These are phyloP conservation scores for Haliclona indistincta DNA, from an alignment of 37 sponge, comb jelly and placozoan genomes.

Conservation along the genomic window DNA sequence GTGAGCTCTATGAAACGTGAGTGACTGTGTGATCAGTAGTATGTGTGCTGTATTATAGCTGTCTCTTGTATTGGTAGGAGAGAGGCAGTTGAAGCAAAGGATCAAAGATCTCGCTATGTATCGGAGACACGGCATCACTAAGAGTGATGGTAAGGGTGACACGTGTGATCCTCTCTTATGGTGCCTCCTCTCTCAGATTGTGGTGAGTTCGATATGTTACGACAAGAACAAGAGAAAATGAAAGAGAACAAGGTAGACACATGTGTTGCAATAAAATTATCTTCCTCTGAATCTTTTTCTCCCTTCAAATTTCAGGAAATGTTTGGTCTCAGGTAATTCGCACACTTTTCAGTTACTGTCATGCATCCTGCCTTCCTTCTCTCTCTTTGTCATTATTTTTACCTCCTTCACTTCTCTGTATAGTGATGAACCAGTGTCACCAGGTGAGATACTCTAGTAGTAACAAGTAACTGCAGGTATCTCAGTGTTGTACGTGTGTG, in stretches of 20 bases:
- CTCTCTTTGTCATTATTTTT: not conserved
- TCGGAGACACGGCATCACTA: slow-evolving; percentile 71
- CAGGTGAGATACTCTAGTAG: not conserved
- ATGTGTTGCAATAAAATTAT: not conserved
- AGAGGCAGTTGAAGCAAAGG: slow-evolving; percentile 63
- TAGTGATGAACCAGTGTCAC: not conserved
- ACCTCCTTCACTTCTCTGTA: not conserved
- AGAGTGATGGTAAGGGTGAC: slow-evolving; percentile 44
- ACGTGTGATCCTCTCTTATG: not conserved
- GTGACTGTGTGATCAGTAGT: not conserved
- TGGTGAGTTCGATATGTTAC: slow-evolving; percentile 44
- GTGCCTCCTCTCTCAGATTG: slow-evolving; percentile 25
- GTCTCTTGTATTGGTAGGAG: slow-evolving; percentile 24
- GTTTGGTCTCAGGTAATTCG: not conserved
- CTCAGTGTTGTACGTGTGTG: not conserved
- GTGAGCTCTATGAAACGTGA: slow-evolving; percentile 64
- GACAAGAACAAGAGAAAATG: slow-evolving; percentile 22
- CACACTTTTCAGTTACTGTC: not conserved
- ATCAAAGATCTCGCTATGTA: slow-evolving; percentile 57
- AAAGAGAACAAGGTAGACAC: slow-evolving; percentile 6
- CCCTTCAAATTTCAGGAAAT: not conserved
- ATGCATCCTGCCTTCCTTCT: not conserved
- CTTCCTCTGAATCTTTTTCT: not conserved
- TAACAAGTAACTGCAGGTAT: too few relatives aligned
- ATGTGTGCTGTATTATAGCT: not conserved